These are phyloP conservation scores for Bembecia ichneumoniformis DNA, from an alignment of 2,888 invertebrate species.

Conservation along the genomic window DNA sequence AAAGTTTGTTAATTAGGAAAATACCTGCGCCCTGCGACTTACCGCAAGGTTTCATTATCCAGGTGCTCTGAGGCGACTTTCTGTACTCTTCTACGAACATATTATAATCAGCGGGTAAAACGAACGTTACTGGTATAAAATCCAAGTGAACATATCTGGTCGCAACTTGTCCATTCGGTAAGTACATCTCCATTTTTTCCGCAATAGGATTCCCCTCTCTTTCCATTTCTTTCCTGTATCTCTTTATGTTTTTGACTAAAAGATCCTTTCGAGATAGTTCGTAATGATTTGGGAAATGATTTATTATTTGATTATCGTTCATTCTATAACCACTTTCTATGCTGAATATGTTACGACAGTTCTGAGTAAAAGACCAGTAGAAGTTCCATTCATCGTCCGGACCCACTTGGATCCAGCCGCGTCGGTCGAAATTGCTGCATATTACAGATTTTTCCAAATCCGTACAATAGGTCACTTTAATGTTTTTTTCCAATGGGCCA, in stretches of 20 bases:
- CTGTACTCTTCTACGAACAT: constrained; percentile 97
- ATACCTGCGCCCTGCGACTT: constrained; percentile 95
- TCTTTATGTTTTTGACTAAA: constrained; percentile 94
- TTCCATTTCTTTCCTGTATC: constrained; percentile 92
- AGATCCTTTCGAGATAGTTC: constrained; percentile 95
- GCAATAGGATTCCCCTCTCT: constrained; percentile 89
- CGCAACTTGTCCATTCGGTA: constrained; percentile 75
- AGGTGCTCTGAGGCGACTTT: constrained; percentile 93
- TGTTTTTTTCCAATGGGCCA: constrained; percentile 23
- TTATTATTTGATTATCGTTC: constrained; percentile 93
- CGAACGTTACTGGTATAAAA: constrained; percentile 95
- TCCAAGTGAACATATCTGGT: constrained; percentile 86
- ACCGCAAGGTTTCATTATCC: constrained; percentile 98
- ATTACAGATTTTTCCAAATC: constrained; percentile 95
- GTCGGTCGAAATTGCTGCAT: constrained; percentile 90
- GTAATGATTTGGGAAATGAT: constrained; percentile 97
- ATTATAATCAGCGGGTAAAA: constrained; percentile 95
- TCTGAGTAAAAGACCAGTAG: constrained; percentile 94
- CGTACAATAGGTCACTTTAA: constrained; percentile 73
- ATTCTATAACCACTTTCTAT: constrained; percentile 93
- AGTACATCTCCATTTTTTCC: constrained; percentile 74
- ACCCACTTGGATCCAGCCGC: constrained; percentile 88
- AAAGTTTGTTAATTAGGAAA: constrained; percentile 94
- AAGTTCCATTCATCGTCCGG: constrained; percentile 97
- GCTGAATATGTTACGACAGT: constrained; percentile 92